phyloP scores from a whole-genome alignment of 2,113 vertebrate species.

The Mionectes macconnelli region DNA sequence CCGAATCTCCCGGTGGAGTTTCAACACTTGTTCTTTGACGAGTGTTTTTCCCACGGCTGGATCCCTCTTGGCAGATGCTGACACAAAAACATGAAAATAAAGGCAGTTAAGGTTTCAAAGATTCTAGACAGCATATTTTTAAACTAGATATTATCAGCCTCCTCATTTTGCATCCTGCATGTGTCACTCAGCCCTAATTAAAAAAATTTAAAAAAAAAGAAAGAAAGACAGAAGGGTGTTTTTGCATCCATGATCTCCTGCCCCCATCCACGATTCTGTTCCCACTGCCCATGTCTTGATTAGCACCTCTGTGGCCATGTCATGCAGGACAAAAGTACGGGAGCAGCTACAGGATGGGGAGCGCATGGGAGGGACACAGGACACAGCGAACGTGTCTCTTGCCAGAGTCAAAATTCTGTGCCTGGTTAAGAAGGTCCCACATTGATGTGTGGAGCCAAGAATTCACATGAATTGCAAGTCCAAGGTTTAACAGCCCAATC shows the following conservation, averaged over 20 bases:
- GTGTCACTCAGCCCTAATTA: background rate
- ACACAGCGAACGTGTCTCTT: background rate
- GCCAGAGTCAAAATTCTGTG: background rate
- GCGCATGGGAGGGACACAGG: rapidly evolving
- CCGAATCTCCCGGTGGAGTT: background rate
- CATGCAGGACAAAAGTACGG: background rate
- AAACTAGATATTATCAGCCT: background rate
- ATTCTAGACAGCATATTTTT: background rate
- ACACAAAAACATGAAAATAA: background rate
- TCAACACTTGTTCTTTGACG: background rate
- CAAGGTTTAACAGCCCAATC: background rate
- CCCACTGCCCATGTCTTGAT: background rate
- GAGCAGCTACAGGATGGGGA: background rate
- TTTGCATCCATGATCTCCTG: background rate
- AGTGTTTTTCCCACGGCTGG: background rate
- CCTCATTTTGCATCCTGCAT: background rate
- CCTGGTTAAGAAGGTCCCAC: background rate
- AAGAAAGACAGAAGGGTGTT: background rate
- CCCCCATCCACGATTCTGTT: rapidly evolving
- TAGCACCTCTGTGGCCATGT: too few species aligned
- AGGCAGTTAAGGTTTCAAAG: background rate
- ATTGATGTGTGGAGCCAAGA: background rate
- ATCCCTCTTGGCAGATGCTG: background rate
- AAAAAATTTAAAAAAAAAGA: background rate
- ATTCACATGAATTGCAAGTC: background rate